phyloP scores from a whole-genome alignment of 2,113 vertebrate genomes.

The Cynocephalus volans region DNA sequence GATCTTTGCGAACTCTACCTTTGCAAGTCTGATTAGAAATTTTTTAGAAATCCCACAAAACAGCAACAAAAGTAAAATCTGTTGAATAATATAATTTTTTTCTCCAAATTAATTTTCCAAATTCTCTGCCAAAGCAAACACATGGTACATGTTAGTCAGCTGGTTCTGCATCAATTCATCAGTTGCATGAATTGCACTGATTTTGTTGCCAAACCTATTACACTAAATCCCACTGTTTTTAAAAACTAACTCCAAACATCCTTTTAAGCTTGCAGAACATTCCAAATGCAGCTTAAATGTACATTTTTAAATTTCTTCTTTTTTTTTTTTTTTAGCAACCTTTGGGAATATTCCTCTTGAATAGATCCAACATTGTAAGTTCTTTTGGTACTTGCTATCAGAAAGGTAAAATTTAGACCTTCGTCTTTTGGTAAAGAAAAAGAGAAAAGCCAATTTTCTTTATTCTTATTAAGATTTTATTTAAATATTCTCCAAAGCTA shows the following conservation, averaged over 20 bases:
- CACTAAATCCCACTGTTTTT: conserved; percentile 91
- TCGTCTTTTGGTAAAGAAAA: not conserved
- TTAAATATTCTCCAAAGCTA: conserved; percentile 36
- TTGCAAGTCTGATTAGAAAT: conserved; percentile 86
- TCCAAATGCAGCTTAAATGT: conserved; percentile 81
- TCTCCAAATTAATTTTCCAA: conserved; percentile 92
- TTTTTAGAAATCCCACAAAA: conserved; percentile 76
- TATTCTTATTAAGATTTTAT: conserved; percentile 47
- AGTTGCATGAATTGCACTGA: conserved; percentile 87
- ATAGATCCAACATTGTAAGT: not conserved
- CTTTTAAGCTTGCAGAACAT: conserved; percentile 86
- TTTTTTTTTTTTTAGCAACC: not conserved
- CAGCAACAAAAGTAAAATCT: conserved; percentile 86
- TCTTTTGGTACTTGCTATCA: conserved; percentile 47
- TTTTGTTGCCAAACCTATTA: conserved; percentile 90
- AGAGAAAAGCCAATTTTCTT: not conserved
- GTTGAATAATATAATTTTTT: conserved; percentile 88
- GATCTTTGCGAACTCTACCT: conserved; percentile 87
- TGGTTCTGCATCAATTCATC: conserved; percentile 86
- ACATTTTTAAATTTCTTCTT: conserved; percentile 79
- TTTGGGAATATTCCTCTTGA: conserved; percentile 34
- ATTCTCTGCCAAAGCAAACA: conserved; percentile 91
- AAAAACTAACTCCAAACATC: conserved; percentile 91
- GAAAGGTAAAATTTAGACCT: conserved; percentile 43
- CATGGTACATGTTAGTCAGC: conserved; percentile 90